Evolutionary conservation across 2,113 vertebrate genomes (phyloP).

Genomic region (Actenoides hombroni): DNA sequence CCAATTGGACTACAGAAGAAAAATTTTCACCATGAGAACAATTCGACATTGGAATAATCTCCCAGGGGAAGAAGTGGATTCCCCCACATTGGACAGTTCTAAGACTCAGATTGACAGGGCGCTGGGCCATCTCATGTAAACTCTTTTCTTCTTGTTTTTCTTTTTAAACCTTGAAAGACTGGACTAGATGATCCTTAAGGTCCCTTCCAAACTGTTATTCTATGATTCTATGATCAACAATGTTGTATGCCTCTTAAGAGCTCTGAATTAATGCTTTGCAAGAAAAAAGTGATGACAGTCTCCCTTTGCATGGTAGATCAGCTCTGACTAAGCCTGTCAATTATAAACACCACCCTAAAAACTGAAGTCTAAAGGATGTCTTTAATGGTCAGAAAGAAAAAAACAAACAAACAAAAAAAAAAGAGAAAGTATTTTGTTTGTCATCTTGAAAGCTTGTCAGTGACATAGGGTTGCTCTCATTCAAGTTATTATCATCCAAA

Average conservation of each 20-base stretch:
- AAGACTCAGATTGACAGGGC: too few species aligned
- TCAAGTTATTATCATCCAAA: background rate
- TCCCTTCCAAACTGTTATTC: too few species aligned
- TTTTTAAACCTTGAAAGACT: too few species aligned
- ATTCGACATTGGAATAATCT: too few species aligned
- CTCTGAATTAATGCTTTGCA: background rate
- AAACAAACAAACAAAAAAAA: too few species aligned
- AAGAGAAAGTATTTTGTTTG: background rate
- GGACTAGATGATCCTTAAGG: too few species aligned
- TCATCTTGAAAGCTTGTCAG: background rate
- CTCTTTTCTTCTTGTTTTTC: too few species aligned
- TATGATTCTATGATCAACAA: background rate
- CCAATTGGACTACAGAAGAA: too few species aligned
- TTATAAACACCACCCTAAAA: background rate
- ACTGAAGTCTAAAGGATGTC: background rate
- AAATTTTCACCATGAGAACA: too few species aligned
- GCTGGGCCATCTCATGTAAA: too few species aligned
- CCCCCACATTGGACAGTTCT: too few species aligned
- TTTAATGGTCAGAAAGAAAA: background rate
- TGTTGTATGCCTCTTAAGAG: background rate
- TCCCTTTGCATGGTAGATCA: background rate
- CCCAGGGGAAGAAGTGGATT: too few species aligned
- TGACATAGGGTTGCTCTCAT: background rate
- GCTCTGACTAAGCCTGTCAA: background rate
- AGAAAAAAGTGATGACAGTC: background rate